Base-by-base conservation (phyloP, 2,888 invertebrate species). In the Tipula unca region DNA sequence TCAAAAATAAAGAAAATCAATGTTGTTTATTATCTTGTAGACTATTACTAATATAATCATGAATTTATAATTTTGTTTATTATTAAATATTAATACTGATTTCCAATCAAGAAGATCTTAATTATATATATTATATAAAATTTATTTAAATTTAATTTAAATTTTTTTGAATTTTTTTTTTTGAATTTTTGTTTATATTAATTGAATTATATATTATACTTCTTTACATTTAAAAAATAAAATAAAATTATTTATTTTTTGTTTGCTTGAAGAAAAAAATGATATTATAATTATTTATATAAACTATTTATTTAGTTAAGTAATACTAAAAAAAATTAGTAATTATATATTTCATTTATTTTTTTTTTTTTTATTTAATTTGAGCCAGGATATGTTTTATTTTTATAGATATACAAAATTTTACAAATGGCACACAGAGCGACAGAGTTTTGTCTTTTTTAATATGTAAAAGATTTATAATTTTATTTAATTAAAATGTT, bases 401-500 rank as follows among this genome's bases (percentile, higher is more conserved):
- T 82, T 82, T 29, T 29, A 82, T 82, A 85, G 85, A 85, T 48
- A 48, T 48, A 48, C 48, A 85, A 85, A 85, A 85, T 20, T 85
- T 85, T 48, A 85, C 85, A 85, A 85, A 85, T 85, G 85, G 85
- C 85, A 85, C 85, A 85, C 85, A 85, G 85, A 85, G 85, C 85
- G 85, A 85, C 85, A 85, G 85, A 85, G 29, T 42, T 42, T 85
- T 85, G 85, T 85, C 32, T 85, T 85, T 85, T 85, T 36, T 85
- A 39, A 48, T 85, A 35, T 35, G 48, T 42, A 85, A 84, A 32
- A 84, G 89, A 90, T 90, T 90, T 90, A 90, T 90, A 90, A 90
- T 90, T 90, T 90, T 90, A 88, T 87, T 87, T 88, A 88, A 89
- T 88, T 89, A 89, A 89, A 84, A 86, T 87, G 86, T 85, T 86